Conservation (phyloP, 2,888 invertebrate species). For the Chrysolina americana region DNA sequence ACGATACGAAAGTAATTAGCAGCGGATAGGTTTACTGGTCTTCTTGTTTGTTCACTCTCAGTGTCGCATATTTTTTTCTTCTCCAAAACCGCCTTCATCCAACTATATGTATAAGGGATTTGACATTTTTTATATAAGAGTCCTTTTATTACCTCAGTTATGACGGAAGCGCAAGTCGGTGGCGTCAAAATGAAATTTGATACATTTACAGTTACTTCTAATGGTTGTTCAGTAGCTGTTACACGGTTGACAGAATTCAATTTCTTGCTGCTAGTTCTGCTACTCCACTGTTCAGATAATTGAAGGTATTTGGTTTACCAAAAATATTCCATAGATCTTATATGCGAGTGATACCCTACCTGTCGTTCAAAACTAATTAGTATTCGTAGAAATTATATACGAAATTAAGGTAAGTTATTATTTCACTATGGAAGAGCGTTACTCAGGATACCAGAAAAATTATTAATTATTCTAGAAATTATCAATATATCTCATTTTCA, state of each 20-base stretch:
- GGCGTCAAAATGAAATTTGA: slow-evolving; percentile 72
- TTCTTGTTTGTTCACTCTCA: slow-evolving; percentile 30
- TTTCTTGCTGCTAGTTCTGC: no score
- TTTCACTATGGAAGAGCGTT: no score
- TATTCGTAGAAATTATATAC: no score
- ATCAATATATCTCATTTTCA: no score
- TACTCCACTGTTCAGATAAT: no score
- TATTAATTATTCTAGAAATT: no score
- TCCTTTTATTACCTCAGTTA: slow-evolving; percentile 74
- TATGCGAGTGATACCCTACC: no score
- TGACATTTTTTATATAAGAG: slow-evolving; percentile 74
- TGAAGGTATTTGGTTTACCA: no score
- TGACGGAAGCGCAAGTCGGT: slow-evolving; percentile 73
- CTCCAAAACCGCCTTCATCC: slow-evolving; percentile 60
- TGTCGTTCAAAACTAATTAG: no score
- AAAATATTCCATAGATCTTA: no score
- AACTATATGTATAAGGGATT: slow-evolving; percentile 64
- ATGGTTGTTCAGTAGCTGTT: neutral
- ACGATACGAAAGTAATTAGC: slow-evolving; percentile 59
- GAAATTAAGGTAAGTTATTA: no score
- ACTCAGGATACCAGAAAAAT: no score
- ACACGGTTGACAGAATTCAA: neutral
- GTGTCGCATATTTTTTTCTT: slow-evolving; percentile 56
- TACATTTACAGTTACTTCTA: slow-evolving; percentile 67
- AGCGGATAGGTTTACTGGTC: slow-evolving; percentile 54